Conservation (phyloP, 2,113 vertebrate species). For the Thamnaconus septentrionalis region DNA sequence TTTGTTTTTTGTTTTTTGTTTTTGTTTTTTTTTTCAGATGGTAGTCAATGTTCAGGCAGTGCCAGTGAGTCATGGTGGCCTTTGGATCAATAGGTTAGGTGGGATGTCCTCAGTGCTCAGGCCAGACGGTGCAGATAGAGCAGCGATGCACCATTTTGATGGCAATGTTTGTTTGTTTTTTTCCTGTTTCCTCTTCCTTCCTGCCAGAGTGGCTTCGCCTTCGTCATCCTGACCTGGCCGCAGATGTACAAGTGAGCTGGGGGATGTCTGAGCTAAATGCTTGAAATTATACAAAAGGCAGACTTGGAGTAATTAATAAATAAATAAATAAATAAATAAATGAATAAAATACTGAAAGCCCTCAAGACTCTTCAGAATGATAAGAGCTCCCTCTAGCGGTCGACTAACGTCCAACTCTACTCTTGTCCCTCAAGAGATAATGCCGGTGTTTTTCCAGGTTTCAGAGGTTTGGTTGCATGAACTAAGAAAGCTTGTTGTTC, state of each 20-base stretch:
- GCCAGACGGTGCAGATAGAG: neutral
- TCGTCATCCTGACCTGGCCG: too few species aligned
- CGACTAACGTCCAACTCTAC: neutral
- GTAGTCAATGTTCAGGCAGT: conserved; percentile 4
- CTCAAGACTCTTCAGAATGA: conserved; percentile 37
- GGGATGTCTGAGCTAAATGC: conserved; percentile 10
- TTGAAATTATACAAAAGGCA: conserved; percentile 15
- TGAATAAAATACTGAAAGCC: neutral
- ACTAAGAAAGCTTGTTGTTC: neutral
- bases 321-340: conserved; percentile 8
- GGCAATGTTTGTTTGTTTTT: conserved; percentile 4
- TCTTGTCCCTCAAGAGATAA: neutral
- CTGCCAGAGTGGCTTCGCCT: neutral
- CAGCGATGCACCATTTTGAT: conserved; percentile 8
- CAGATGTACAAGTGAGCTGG: neutral
- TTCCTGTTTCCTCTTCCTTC: conserved; percentile 1
- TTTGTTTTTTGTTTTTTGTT: too few species aligned
- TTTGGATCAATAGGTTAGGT: conserved; percentile 1
- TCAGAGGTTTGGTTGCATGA: conserved; percentile 18
- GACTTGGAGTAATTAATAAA: neutral
- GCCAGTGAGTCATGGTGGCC: neutral
- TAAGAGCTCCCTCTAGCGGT: conserved; percentile 66
- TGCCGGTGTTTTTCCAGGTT: conserved; percentile 1
- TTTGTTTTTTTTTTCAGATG: too few species aligned
- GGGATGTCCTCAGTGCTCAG: neutral